Base-by-base conservation (phyloP, 2,888 invertebrate genomes). In the Acanthococcus lagerstroemiae region DNA sequence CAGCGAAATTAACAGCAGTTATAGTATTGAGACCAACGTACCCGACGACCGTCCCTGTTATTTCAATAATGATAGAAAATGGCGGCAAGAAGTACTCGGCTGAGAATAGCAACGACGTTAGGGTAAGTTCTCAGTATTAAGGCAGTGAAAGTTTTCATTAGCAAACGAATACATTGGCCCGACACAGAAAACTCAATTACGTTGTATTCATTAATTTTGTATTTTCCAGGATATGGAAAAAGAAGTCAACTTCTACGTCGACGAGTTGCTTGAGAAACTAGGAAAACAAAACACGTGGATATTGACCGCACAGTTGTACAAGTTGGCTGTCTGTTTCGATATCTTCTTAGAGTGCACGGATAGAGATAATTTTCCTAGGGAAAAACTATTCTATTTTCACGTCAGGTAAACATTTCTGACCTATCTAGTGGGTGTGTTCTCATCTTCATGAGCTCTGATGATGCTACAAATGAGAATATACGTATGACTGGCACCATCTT, bases 21-120 rank as follows among this genome's bases (percentile, higher is more conserved):
- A 83, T 94, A 68, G 85, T 85, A 21, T 81, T 95, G 24, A 86
- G 87, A 70, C 86, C 88, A 71, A 86, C 90, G 74, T 95, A 92
- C 75, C 95, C 95, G 0, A 80, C 80, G 67, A 82, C 82, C 57
- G 80, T 86, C 0, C 90, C 95, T 0, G 78, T 93, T 63, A 90
- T 93, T 79, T 82, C 84, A 15, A 75, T 95, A 60, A 83, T 81
- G 37, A 76, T 91, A 7, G 81, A 84, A 71, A 87, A 87, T 83
- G 87, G 88, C 9, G 69, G 68, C 26, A 44, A 44, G 15, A 66
- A 25, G 12, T 80, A 81, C 58, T 83, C 84, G 71, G 81, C 85
- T 0, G 77, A 79, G 22, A 86, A 84, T 69, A 84, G 82, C 75
- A 83, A 86, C 70, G 84, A 87, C 67, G 82, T 90, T 58, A 79